Evolutionary conservation across 2,797 vertebrate genomes (phyloP), one percentile per base, ranked within the genome.

Genomic region (Chiropotes sagulatus): DNA sequence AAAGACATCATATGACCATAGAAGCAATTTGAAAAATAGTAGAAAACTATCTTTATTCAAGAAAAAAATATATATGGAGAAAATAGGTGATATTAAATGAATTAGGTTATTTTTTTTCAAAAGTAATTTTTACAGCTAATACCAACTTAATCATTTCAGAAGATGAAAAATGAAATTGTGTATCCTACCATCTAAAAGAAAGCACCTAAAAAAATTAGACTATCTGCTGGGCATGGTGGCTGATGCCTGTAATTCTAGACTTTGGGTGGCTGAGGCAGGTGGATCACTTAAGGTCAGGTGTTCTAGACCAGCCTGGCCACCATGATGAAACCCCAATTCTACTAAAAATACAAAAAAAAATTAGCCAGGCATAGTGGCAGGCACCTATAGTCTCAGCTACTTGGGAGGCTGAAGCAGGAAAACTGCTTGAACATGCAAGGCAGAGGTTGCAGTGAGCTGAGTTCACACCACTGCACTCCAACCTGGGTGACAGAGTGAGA

Each of bases 121-220:
- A 19, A 88, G 22, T 73, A 86, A 52, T 50, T 96, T 96, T 88
- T 90, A 57, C 1, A 94, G 39, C 4, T 75, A 91, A 89, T 73
- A 7, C 12, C 84, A 94, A 76, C 75, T 61, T 82, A 90, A 70
- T 84, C 36, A 91, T 85, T 80, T 95, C 28, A 78, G 33, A 92
- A 76, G 13, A 19, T 82, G 39, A 20, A 94, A 94, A 95, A 92
- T 83, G 12, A 96, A 95, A 76, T 58, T 8, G 64, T 80, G 9
- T 28, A 2, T 4, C 4, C 30, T 39, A 84, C 0, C 10, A 24
- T 79, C 44, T 83, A 90, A 95, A 93, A 28, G 8, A 86, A 5
- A 93, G 11, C 12, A 75, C 8, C 33, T 76, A 39, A 84, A 61
- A 87, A 14, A 24, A 73, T 36, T 33, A 28, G 58, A 19, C 15